Evolutionary conservation across 2,797 vertebrate genomes (phyloP), one percentile per base, ranked within the genome.

Genomic region (Sciurus carolinensis): DNA sequence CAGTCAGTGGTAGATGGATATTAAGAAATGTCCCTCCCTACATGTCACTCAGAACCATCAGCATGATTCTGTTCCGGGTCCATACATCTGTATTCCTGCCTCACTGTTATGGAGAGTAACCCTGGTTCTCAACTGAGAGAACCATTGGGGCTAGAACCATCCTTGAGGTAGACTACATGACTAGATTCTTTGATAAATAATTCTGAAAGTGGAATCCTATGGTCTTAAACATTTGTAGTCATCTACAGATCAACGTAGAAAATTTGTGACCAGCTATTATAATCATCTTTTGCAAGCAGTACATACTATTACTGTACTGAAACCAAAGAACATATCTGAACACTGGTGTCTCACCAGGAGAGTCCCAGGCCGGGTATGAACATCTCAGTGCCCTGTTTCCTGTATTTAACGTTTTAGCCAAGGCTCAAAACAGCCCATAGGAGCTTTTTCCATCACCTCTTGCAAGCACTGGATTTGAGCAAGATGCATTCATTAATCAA

Each of bases 391-490:
- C 2, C 15, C 85, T 10, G 4, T 9, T 50, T 26, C 36, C 20
- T 1, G 88, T 72, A 82, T 14, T 42, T 86, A 36, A n/a, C 6
- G 0, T 52, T 86, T 91, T 57, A 62, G 62, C 28, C 7, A 2
- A 13, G 22, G 36, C 18, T 91, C 88, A 73, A 71, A 75, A 3
- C 39, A 8, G 57, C 47, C 13, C 86, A 76, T 76, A 36, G 64
- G 59, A 52, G 24, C 39, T 59, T 81, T 92, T 42, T 10, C 59
- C 28, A 69, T 62, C 47, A 66, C 57, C 28, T 90, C 33, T 79
- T 84, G 1, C 87, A 94, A 96, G 95, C 88, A 47, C 72, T 72
- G 57, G n/a, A 73, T 83, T 95, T 92, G 36, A 93, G 30, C 33
- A 87, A 93, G 39, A 77, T 73, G 44, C 44, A 13, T 83, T 93